Base-by-base conservation (phyloP, 1,140 invertebrate species). In the Schmidtea mediterranea region DNA sequence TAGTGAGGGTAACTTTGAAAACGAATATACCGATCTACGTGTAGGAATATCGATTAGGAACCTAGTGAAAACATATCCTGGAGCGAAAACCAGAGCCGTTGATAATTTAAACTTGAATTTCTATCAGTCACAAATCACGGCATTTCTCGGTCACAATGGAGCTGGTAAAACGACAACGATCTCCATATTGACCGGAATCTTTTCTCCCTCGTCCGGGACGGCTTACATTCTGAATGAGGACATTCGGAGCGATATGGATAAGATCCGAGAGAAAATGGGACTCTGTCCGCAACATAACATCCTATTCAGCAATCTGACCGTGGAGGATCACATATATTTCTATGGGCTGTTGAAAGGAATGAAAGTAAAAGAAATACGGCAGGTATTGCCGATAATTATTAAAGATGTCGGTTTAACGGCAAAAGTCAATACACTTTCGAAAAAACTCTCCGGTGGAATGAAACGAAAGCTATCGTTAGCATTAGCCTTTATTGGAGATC, bases 271-370 rank as follows among this genome's bases (percentile, higher is more conserved):
- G 24, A 76, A 74, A 50, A 63, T 86, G 0, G 83, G 84, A 0
- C 67, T 84, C 5, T 95, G 87, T 65, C 86, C 86, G 9, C 89
- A 95, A 62, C 81, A 90, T 60, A 82, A 94, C 63, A 77, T 92
- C 51, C 70, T 94, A 1, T 89, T 92, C 61, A 76, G 82, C 48
- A 76, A 80, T 55, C 68, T 92, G 40, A 89, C 78, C n/a, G 83
- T 90, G 0, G 68, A 71, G 22, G 80, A 95, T 64, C 86, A 92
- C 65, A 69, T 94, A 8, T 68, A 76, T 49, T 87, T 89, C 63
- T 90, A 80, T 61, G 76, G 54, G 66, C 74, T 59, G 58, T 59
- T 81, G 40, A 73, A 82, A 52, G 74, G 76, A 22, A 63, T 74
- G 46, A 62, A 71, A 51, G 61, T 67, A 23, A 72, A 74, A 56